Conservation (phyloP, 2,888 invertebrate genomes). For the Papilio elwesi region DNA sequence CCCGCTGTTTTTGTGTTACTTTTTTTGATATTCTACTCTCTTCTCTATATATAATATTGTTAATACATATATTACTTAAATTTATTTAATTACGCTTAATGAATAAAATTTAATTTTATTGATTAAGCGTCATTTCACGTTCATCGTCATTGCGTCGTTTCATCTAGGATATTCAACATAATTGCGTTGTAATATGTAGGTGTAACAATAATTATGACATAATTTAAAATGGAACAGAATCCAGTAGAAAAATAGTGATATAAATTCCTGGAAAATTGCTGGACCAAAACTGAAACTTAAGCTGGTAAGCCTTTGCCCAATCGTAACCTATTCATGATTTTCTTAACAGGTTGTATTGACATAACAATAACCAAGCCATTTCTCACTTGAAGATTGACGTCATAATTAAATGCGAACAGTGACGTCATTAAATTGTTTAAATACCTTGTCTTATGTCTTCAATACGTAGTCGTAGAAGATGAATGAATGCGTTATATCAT, state of each 20-base stretch:
- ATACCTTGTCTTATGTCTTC: neutral
- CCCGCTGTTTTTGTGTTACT: conserved; percentile 68
- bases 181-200: too few relatives aligned
- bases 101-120: too few relatives aligned
- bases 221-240: too few relatives aligned
- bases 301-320: too few relatives aligned
- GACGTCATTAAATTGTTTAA: neutral
- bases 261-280: too few relatives aligned
- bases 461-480: neutral
- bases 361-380: too few relatives aligned
- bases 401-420: neutral
- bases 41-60: conserved; percentile 11
- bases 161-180: too few relatives aligned
- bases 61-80: neutral
- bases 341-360: neutral
- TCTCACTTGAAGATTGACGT: neutral
- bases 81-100: neutral
- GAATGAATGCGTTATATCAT: neutral
- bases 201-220: too few relatives aligned
- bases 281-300: too few relatives aligned
- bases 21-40: conserved; percentile 34
- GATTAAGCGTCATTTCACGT: too few relatives aligned
- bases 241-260: too few relatives aligned
- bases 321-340: neutral
- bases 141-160: too few relatives aligned